phyloP scores from a whole-genome alignment of 2,113 vertebrate species.

The Myrmecobius fasciatus region DNA sequence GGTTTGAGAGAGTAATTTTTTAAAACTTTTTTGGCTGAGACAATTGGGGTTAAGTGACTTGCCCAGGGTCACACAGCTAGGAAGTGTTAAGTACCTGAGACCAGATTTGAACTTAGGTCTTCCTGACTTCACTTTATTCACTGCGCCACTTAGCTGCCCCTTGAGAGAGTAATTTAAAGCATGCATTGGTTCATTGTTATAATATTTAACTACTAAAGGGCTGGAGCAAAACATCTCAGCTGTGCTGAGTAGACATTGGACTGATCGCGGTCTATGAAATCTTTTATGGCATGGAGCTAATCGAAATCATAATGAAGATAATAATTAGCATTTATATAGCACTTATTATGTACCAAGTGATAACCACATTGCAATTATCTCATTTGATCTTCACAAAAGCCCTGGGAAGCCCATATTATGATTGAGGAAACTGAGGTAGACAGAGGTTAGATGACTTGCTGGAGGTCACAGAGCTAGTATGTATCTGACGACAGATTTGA shows the following conservation, averaged over 20 bases:
- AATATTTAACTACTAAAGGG: not conserved
- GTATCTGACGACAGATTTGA: not conserved
- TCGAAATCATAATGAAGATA: not conserved
- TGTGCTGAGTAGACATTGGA: not conserved
- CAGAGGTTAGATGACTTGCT: not conserved
- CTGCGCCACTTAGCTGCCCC: too few species aligned
- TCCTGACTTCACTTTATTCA: too few species aligned
- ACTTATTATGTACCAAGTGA: not conserved
- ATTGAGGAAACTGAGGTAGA: not conserved
- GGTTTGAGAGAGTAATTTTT: not conserved
- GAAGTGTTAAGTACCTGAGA: too few species aligned
- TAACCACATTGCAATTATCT: not conserved
- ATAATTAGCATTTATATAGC: not conserved
- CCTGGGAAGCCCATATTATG: not conserved
- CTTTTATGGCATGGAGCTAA: not conserved
- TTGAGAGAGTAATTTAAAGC: not conserved
- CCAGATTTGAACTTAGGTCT: too few species aligned
- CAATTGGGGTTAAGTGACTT: too few species aligned
- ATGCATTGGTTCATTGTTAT: not conserved
- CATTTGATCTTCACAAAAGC: not conserved
- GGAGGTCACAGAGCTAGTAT: not conserved
- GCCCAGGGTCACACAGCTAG: too few species aligned
- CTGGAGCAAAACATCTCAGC: not conserved
- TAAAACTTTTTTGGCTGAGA: too few species aligned
- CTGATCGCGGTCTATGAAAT: not conserved